Base-by-base conservation (phyloP, 1,140 invertebrate species). In the Danaus plexippus region DNA sequence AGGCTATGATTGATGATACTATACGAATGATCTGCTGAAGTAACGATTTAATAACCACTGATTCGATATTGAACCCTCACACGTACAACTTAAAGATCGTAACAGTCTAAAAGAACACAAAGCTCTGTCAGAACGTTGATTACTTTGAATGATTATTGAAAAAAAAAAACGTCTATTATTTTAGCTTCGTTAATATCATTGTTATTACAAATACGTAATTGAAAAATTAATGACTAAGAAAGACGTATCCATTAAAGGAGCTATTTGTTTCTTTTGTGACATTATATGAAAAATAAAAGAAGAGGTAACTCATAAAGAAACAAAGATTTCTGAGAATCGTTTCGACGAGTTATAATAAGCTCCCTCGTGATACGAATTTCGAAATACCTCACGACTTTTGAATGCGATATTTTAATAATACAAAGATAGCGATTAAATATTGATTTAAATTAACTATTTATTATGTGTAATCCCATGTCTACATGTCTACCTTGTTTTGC, bases 1-100 rank as follows among this genome's bases (percentile, higher is more conserved):
- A 75, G 59, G 54, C 57, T 47, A 76, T 80, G 77, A 80, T 77
- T 67, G 70, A 80, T 80, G 69, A 69, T 66, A 57, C 61, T 71
- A 64, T 66, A 64, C 64, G 57, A 71, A 66, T 64, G 51, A 61
- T 55, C 61, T 52, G 59, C 53, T 67, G 57, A 63, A 63, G 52
- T 66, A 64, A 54, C 56, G 47, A 64, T 53, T n/a, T 53, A 45
- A 57, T 43, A 22, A 43, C 22, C 22, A 59, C 57, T 64, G 62
- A 59, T 64, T 57, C 43, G 11, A 64, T 48, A 54, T 32, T 53
- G 42, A 51, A 59, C 62, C 49, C 43, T 49, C 40, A 32, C 9
- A 9, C 4, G 6, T 40, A 56, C 9, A 12, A n/a, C 9, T 40
- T 65, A 68, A 52, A 54, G 55, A 50, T 18, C 48, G 54, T 57